These are phyloP conservation scores for Gryon sp. DNA, from an alignment of 1,140 invertebrate genomes.

Conservation along the genomic window DNA sequence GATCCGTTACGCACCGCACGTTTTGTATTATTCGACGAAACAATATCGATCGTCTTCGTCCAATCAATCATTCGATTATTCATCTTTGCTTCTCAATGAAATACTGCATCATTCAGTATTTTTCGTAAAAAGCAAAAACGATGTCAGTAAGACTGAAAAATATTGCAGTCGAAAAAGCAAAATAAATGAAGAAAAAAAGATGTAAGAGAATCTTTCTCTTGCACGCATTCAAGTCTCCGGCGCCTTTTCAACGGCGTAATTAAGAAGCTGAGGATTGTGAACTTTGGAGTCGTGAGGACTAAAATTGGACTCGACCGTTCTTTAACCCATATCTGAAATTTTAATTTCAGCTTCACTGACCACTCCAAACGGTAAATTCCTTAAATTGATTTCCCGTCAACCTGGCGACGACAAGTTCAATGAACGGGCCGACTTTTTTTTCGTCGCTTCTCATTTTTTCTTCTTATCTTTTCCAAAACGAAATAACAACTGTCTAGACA, in stretches of 20 bases:
- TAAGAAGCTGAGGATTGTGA: constrained; percentile 9
- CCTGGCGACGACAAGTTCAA: neutral
- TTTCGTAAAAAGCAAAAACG: no score
- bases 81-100: neutral
- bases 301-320: constrained; percentile 33
- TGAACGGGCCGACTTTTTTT: neutral
- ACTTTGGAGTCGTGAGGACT: constrained; percentile 1
- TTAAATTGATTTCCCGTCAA: constrained; percentile 11
- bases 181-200: no score
- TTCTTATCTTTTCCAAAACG: neutral
- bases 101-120: constrained; percentile 15
- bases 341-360: constrained; percentile 53
- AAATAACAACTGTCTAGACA: no score
- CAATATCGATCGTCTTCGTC: constrained; percentile 34
- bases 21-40: constrained; percentile 45
- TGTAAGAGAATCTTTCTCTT: constrained; percentile 29
- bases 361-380: constrained; percentile 46
- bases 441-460: neutral
- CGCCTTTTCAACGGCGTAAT: constrained; percentile 26
- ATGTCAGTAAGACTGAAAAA: no score
- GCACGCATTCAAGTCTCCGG: constrained; percentile 59
- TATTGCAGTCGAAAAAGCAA: no score
- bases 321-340: constrained; percentile 32
- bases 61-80: constrained; percentile 27
- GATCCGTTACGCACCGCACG: constrained; percentile 60